Evolutionary conservation across 2,888 invertebrate genomes (phyloP), one percentile per base, ranked within the genome.

Genomic region (Orthonevra nobilis): DNA sequence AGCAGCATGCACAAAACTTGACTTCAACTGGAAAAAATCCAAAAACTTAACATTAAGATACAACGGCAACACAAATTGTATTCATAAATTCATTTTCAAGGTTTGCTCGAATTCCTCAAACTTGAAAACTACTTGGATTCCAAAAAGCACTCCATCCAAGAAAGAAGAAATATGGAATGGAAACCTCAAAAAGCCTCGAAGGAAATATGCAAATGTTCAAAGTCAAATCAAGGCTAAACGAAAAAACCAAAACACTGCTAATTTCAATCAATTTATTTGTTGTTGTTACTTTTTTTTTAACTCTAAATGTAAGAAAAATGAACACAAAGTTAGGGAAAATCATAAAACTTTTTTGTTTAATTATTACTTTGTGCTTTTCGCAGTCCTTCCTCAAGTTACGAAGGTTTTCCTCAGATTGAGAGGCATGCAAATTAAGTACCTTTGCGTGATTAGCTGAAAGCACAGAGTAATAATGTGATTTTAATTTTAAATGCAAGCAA

Each of bases 221-320:
- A 44, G 5, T 42, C 6, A 44, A 15, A 36, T 32, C 60, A 28
- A 50, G 48, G n/a, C n/a, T 10, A 23, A 10, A 56, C 15, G 15
- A 36, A 56, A 38, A 9, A 23, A 34, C 17, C 19, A 44, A 52
- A 81, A 58, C 38, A 61, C 74, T 74, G 74, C 81, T 81, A 81
- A 69, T 81, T 81, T 81, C 69, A 81, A 68, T 74, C 81, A 74
- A 74, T 69, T 81, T 74, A 63, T 46, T 60, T 77, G 77, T 64
- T 75, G 32, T 5, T 23, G 32, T n/a, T 36, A 68, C 46, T 28
- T 20, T 42, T 40, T 50, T 28, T 42, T 34, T 23, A 30, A 6
- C 56, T 64, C 32, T 1, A 12, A 34, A 17, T 6, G 23, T 1
- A 9, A 58, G 19, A 14, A 19, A 34, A 50, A 44, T 60, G 15